Evolutionary conservation across 2,888 invertebrate genomes (phyloP).

Genomic region (Gonocerus acuteangulatus): DNA sequence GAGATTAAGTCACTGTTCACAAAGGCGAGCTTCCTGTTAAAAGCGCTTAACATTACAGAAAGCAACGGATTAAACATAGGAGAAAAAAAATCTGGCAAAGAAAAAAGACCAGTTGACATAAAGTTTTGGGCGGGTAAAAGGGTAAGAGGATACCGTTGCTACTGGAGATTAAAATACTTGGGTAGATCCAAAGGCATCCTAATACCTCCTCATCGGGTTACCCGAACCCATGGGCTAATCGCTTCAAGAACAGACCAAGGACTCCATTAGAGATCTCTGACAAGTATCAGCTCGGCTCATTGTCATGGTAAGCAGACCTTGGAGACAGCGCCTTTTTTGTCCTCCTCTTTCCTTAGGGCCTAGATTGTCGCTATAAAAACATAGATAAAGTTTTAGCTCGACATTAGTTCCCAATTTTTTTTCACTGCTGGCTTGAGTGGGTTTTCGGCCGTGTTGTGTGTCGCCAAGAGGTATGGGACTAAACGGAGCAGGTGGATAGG

Average conservation of each 20-base stretch:
- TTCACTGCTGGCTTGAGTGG: neutral
- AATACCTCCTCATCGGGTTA: constrained; percentile 25
- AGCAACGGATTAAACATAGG: too few relatives aligned
- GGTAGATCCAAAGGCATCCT: constrained; percentile 4
- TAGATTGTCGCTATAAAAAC: neutral
- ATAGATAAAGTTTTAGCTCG: neutral
- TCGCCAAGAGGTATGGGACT: neutral
- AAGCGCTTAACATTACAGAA: too few relatives aligned
- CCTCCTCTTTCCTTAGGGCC: neutral
- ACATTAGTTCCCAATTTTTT: neutral
- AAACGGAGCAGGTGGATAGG: neutral
- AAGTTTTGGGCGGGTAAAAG: too few relatives aligned
- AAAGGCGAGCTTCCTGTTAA: too few relatives aligned
- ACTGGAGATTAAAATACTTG: constrained; percentile 21
- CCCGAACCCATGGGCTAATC: constrained; percentile 5
- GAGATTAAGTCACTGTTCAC: too few relatives aligned
- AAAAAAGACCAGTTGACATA: too few relatives aligned
- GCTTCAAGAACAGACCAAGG: neutral
- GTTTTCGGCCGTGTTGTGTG: neutral
- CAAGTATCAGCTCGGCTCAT: neutral
- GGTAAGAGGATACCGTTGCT: constrained; percentile 17
- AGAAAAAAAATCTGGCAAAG: too few relatives aligned
- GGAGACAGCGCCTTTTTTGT: constrained; percentile 6
- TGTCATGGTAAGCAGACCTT: constrained; percentile 19
- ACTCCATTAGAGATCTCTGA: constrained; percentile 16